Conservation (phyloP, 2,797 vertebrate genomes). For the Linurgus olivaceus region DNA sequence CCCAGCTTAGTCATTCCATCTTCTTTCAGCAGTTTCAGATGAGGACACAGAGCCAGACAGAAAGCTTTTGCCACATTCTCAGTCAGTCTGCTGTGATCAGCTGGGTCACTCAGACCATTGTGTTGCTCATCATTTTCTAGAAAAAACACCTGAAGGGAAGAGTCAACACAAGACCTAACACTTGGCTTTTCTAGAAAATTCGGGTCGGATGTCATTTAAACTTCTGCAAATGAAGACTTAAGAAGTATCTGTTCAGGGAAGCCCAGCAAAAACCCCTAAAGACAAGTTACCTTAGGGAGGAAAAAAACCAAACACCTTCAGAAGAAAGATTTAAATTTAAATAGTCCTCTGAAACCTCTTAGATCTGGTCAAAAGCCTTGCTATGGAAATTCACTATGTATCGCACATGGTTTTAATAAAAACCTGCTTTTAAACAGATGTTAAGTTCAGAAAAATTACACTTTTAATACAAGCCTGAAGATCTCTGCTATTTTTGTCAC, state of each 20-base stretch:
- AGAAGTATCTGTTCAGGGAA: background rate
- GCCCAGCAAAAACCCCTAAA: background rate
- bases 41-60: conserved; percentile 92
- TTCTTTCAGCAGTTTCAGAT: conserved; percentile 95
- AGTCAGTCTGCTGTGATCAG: conserved; percentile 93
- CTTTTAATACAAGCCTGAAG: background rate
- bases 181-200: background rate
- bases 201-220: background rate
- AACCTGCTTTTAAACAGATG: background rate
- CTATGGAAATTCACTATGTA: background rate
- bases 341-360: background rate
- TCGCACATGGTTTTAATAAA: background rate
- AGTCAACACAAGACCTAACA: background rate
- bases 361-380: background rate
- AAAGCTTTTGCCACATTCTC: conserved; percentile 96
- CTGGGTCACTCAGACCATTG: conserved; percentile 89
- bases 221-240: background rate
- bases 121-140: conserved; percentile 93
- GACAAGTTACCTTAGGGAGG: background rate
- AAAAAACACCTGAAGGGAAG: conserved; percentile 87
- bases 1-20: conserved; percentile 97
- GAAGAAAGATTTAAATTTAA: background rate
- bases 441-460: background rate
- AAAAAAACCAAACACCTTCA: background rate
- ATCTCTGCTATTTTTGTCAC: fast-evolving